Evolutionary conservation across 30 jellyfish, hydroid and myxozoan genomes (phyloP), one percentile per base, ranked within the genome.

Genomic region (Chrysaora quinquecirrha): DNA sequence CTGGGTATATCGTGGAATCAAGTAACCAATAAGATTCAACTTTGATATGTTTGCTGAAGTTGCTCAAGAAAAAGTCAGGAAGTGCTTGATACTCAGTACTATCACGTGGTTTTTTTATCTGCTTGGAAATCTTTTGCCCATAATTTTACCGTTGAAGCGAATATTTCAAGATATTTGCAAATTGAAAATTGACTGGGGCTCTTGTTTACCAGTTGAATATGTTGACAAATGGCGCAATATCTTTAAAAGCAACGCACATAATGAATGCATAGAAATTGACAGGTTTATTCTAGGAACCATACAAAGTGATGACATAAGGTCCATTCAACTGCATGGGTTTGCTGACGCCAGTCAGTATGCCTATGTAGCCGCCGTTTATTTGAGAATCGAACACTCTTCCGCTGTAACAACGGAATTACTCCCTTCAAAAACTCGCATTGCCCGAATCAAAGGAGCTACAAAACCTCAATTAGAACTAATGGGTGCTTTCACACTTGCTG

Each of bases 91-190:
- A 9, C 18, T 71, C 2, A 71, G 83, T 29, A 6, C 71, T 1
- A 47, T 73, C 73, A 50, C 73, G 49, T 72, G 73, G 56, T 20
- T 73, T 34, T 76, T 50, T 63, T 65, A 76, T 22, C 88, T 64
- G 68, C 78, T 76, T 9, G 88, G 88, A 11, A 1, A 25, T n/a
- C 16, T 76, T 11, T 56, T 46, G 21, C 88, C 88, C 10, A 32
- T 60, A 4, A 33, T 76, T 14, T n/a, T 76, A 16, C 65, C 64
- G 23, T 64, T 76, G 28, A 76, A 76, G 46, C 67, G 7, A 31
- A 20, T 76, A 2, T 76, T 52, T 76, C 88, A 76, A 32, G 67
- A n/a, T n/a, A n/a, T n/a, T n/a, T n/a, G n/a, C n/a, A n/a, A n/a
- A n/a, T n/a, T n/a, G n/a, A n/a, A n/a, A 76, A 1, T 47, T 76